phyloP scores from a whole-genome alignment of 2,888 invertebrate species.

The Stenolophus ochropezus region DNA sequence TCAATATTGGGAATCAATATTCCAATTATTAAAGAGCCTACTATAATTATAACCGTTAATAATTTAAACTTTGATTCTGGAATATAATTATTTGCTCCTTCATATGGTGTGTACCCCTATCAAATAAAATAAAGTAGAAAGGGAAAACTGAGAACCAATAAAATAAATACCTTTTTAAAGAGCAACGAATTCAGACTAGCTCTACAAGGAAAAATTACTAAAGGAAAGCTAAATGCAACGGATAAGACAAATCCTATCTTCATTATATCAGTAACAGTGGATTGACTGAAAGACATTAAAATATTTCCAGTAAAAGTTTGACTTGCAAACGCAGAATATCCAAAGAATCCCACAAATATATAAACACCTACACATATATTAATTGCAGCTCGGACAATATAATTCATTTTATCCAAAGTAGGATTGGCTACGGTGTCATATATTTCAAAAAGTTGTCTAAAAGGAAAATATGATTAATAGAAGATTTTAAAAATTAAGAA shows the following conservation, averaged over 20 bases:
- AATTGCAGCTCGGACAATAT: conserved; percentile 90
- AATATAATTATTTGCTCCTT: conserved; percentile 82
- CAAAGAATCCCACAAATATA: conserved; percentile 93
- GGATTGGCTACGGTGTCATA: conserved; percentile 93
- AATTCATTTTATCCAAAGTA: conserved; percentile 91
- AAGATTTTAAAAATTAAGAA: conserved; percentile 39
- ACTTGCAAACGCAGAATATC: conserved; percentile 88
- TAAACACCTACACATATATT: conserved; percentile 94
- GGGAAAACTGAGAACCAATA: conserved; percentile 63
- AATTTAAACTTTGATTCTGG: conserved; percentile 88
- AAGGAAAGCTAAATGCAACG: conserved; percentile 96
- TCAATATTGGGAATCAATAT: conserved; percentile 95
- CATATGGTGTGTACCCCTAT: conserved; percentile 80
- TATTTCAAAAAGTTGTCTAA: conserved; percentile 93
- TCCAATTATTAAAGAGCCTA: conserved; percentile 85
- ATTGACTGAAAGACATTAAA: conserved; percentile 88
- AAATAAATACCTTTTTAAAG: conserved; percentile 82
- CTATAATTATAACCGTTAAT: conserved; percentile 88
- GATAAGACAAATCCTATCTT: conserved; percentile 97
- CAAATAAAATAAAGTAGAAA: not conserved
- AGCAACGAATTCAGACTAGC: conserved; percentile 94
- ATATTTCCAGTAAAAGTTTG: conserved; percentile 91
- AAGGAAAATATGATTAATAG: conserved; percentile 64
- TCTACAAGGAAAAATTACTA: conserved; percentile 97
- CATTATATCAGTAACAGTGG: conserved; percentile 89